Evolutionary conservation across 2,797 vertebrate genomes (phyloP), one percentile per base, ranked within the genome.

Genomic region (Morelia viridis): DNA sequence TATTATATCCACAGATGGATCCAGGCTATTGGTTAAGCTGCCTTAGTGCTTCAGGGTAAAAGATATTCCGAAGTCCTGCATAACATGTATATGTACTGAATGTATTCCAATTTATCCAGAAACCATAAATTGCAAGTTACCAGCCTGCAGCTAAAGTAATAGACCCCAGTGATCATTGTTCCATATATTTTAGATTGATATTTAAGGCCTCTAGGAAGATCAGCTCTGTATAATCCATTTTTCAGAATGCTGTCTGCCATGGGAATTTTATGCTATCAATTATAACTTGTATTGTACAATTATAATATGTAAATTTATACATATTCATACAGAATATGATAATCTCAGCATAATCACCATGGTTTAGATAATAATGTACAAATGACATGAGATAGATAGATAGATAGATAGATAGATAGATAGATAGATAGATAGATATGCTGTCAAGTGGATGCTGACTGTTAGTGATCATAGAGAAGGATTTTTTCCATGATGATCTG

Each of bases 101-200:
- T 91, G 62, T 95, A 94, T 97, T 96, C 95, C 95, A 96, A 92
- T 97, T 97, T 97, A 95, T 96, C 95, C 94, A 56, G 93, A 92
- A 97, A 96, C 50, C 91, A 94, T 95, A 97, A 97, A 97, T 93
- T 96, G 95, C 93, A 95, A 93, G 95, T 96, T 88, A 92, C 61
- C 90, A 95, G 94, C 87, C 95, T 95, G 96, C 96, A 95, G 95
- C 31, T 85, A 87, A 94, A 94, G 93, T 90, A 96, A 96, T 94
- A 97, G 96, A 95, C 93, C 9, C 92, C 94, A 64, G 94, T 96
- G 96, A 97, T 96, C 94, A 87, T 89, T 95, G 94, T 96, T 93
- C 96, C 94, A 96, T 97, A 95, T 24, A 96, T 96, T 97, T 97
- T 90, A 95, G 93, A 93, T 93, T 93, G 87, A 96, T 97, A 95